Evolutionary conservation across 2,797 vertebrate species (phyloP).

Genomic region (Aulostomus chinensis): DNA sequence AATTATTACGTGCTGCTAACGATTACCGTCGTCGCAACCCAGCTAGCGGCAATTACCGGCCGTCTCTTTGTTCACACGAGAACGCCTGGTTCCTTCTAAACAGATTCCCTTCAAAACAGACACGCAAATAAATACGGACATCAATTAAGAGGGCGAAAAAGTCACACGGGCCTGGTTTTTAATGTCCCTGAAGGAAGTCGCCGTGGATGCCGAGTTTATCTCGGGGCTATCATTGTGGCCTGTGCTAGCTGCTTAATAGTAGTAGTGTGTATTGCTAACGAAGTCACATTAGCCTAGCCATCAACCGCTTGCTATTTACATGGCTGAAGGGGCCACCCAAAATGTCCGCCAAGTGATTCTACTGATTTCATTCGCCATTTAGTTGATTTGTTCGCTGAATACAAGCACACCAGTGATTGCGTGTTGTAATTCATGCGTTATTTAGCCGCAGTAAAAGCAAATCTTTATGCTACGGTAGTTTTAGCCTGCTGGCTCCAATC

Average conservation of each 20-base stretch:
- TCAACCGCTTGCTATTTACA: constrained; percentile 57
- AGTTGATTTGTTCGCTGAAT: not conserved
- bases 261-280: constrained; percentile 18
- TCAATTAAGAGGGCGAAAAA: too few relatives aligned
- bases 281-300: constrained; percentile 41
- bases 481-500: constrained; percentile 65
- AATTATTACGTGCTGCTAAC: not conserved
- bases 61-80: constrained; percentile 70
- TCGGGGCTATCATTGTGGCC: constrained; percentile 42
- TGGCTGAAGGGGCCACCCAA: constrained; percentile 69
- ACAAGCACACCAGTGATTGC: accelerated
- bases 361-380: constrained; percentile 30
- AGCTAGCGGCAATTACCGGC: constrained; percentile 45
- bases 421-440: too few relatives aligned
- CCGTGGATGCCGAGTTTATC: too few relatives aligned
- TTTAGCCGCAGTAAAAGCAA: accelerated
- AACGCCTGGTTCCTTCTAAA: not conserved
- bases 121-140: too few relatives aligned
- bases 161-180: too few relatives aligned
- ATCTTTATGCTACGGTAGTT: not conserved
- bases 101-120: not conserved
- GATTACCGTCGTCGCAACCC: not conserved
- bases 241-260: constrained; percentile 9
- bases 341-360: constrained; percentile 80
- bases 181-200: too few relatives aligned